Evolutionary conservation across 1,140 invertebrate species (phyloP), one percentile per base, ranked within the genome.

Genomic region (Ceratosolen fusciceps): DNA sequence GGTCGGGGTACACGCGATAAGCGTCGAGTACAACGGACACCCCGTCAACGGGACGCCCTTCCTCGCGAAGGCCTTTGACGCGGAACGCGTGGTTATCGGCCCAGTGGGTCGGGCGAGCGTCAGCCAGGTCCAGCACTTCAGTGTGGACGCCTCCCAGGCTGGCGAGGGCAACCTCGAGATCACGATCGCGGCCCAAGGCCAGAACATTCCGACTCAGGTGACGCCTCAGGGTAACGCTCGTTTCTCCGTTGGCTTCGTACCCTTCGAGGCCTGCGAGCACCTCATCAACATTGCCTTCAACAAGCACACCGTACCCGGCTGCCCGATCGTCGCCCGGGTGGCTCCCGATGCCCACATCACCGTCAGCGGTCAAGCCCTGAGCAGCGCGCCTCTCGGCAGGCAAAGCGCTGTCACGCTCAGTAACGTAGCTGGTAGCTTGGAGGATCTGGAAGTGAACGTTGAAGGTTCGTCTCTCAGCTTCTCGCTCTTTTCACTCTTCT

Each of bases 101-200:
- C 93, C 95, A 80, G 94, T 97, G 73, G 95, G 94, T 14, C 91
- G 95, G 82, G 96, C 96, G 68, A 93, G 92, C 26, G 95, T 96
- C 65, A 96, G 96, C 39, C 93, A 97, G 82, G 94, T 96, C 26
- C 96, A 97, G 19, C 96, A 98, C 86, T 97, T 99, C 85, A 96
- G 95, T 47, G 98, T 99, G 52, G 98, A 99, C 91, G 98, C 98
- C 10, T 96, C 95, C 82, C 95, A 97, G 89, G 97, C 98, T 74
- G 98, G 98, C 21, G 98, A 99, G 91, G 98, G 98, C 62, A 99
- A 98, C 90, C 91, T 99, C 67, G 98, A 99, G 91, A 99, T 99
- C 54, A 97, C 97, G 29, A 98, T 99, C 81, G 96, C 96, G 80
- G 96, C 96, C 52, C 93, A 96, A 86, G 97, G 97, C 9, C 93